Percentiles rank a stretch among this genome's conserved stretches.
These are phyloP conservation scores for Tanytarsus gracilentus DNA, from an alignment of 2,888 invertebrate species.

Conservation along the genomic window DNA sequence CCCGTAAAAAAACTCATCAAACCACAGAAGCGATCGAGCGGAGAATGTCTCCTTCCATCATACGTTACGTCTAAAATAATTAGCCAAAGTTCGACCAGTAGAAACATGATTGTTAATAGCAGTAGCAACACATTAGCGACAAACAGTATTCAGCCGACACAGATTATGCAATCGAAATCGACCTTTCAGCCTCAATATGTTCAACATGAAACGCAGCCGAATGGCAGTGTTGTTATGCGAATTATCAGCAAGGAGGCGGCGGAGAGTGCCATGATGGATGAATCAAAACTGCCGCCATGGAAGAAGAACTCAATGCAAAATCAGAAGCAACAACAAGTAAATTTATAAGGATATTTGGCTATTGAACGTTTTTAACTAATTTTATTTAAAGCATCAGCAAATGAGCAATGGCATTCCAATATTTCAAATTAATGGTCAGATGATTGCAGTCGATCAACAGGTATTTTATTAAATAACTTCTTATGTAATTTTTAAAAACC, in stretches of 20 bases:
- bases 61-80: constrained; percentile 9
- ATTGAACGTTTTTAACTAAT: not conserved
- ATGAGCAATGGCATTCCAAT: constrained; percentile 16
- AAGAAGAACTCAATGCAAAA: constrained; percentile 15
- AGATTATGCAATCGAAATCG: not conserved
- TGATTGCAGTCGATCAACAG: constrained; percentile 24
- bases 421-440: constrained; percentile 23
- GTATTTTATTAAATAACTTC: no score
- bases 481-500: not conserved
- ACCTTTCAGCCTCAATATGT: constrained; percentile 3
- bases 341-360: not conserved
- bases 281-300: constrained; percentile 21
- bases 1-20: not conserved
- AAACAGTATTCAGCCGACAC: constrained; percentile 8
- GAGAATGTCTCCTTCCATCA: constrained; percentile 17
- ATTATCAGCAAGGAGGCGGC: not conserved
- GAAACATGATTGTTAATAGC: constrained; percentile 17
- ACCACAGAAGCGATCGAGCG: not conserved
- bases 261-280: not conserved
- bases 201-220: constrained; percentile 10
- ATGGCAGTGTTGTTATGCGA: constrained; percentile 8
- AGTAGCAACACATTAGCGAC: not conserved
- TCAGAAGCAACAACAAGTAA: not conserved
- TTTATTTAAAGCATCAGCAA: not conserved
- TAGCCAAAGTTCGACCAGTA: constrained; percentile 10